Evolutionary conservation across 2,797 vertebrate species (phyloP).

Genomic region (Rhinatrema bivittatum): DNA sequence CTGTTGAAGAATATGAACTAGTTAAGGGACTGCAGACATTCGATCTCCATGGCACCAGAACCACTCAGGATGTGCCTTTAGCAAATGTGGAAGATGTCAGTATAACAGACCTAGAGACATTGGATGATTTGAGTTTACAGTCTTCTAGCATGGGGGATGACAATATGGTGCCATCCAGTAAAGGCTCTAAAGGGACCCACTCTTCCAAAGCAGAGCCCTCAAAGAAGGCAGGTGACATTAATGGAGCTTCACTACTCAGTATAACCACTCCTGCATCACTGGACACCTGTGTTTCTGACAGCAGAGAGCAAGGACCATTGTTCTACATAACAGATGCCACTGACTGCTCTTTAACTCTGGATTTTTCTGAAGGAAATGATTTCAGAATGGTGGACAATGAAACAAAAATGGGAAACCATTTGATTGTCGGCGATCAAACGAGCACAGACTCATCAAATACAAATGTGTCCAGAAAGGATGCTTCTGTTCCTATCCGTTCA

Average conservation of each 20-base stretch:
- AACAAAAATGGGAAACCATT: slow-evolving; percentile 3
- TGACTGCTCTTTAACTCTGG: slow-evolving; percentile 78
- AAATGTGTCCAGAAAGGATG: slow-evolving; percentile 41
- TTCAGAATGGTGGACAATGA: slow-evolving; percentile 45
- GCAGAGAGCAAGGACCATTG: slow-evolving; percentile 49
- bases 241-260: slow-evolving; percentile 61
- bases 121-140: slow-evolving; percentile 26
- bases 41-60: slow-evolving; percentile 55
- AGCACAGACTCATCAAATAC: slow-evolving; percentile 57
- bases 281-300: slow-evolving; percentile 56
- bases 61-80: slow-evolving; percentile 43
- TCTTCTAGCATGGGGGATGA: slow-evolving; percentile 1
- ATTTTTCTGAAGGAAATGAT: slow-evolving; percentile 72
- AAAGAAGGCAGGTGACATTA: slow-evolving; percentile 41
- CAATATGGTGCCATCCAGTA: not conserved
- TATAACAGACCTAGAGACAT: slow-evolving; percentile 48
- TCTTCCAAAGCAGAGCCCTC: not conserved
- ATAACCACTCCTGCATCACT: slow-evolving; percentile 58
- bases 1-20: slow-evolving; percentile 68
- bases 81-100: slow-evolving; percentile 47
- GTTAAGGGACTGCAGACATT: slow-evolving; percentile 70
- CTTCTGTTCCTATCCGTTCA: slow-evolving; percentile 29
- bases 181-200: not conserved
- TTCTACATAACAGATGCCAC: slow-evolving; percentile 70
- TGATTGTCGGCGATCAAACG: slow-evolving; percentile 21